Evolutionary conservation across 2,113 vertebrate genomes (phyloP).

Genomic region (Prolemur simus): DNA sequence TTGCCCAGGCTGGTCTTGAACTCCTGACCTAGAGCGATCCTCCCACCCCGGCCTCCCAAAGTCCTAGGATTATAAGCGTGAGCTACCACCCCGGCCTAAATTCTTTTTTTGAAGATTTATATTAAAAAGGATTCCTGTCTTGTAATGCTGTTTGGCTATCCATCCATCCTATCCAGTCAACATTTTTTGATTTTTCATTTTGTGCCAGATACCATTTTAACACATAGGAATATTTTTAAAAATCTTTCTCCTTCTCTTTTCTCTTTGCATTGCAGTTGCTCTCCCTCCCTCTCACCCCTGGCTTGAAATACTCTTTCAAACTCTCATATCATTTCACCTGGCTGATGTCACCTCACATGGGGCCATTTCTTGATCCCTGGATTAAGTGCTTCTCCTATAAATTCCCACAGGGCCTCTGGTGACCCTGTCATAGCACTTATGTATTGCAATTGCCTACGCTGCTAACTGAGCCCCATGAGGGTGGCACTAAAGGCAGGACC

Average conservation of each 20-base stretch:
- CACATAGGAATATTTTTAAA: neutral
- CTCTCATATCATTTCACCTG: neutral
- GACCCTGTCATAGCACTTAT: neutral
- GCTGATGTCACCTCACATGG: neutral
- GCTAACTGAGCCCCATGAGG: neutral
- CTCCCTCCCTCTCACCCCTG: neutral
- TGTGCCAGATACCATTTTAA: conserved; percentile 17
- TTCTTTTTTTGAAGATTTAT: neutral
- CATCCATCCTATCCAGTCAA: neutral
- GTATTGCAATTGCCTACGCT: neutral
- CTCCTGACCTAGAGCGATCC: too few species aligned
- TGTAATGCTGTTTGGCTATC: neutral
- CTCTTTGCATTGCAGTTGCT: neutral
- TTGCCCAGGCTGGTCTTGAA: too few species aligned
- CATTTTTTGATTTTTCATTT: neutral
- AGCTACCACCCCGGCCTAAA: too few species aligned
- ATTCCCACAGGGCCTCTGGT: neutral
- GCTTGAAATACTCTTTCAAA: neutral
- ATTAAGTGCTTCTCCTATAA: neutral
- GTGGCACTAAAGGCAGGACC: neutral
- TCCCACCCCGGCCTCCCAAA: too few species aligned
- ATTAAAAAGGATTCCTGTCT: neutral
- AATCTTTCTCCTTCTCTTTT: neutral
- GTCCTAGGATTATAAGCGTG: too few species aligned
- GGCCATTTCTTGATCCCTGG: neutral